These are phyloP conservation scores for Pristionchus mayeri DNA, from an alignment of 2,888 invertebrate species.

Conservation along the genomic window DNA sequence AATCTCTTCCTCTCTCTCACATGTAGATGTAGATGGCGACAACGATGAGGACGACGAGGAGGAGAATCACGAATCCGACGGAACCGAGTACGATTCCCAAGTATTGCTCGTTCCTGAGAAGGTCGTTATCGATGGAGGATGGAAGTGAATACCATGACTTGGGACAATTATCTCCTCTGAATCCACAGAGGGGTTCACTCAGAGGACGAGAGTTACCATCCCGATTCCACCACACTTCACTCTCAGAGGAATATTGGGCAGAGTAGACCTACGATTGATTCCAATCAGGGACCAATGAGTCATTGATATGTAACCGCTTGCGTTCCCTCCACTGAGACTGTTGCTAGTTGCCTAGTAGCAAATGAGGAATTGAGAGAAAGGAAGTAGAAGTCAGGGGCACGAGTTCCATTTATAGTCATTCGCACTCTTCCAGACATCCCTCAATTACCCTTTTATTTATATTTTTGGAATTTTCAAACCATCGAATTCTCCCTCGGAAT, in stretches of 20 bases:
- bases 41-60: conserved; percentile 48
- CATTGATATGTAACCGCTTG: neutral
- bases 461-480: conserved; percentile 49
- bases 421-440: conserved; percentile 48
- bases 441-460: too few species aligned
- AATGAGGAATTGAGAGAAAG: conserved; percentile 42
- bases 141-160: conserved; percentile 8
- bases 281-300: neutral
- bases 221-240: conserved; percentile 45
- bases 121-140: neutral
- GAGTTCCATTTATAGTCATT: conserved; percentile 50
- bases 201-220: conserved; percentile 32
- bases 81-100: conserved; percentile 59
- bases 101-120: neutral
- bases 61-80: conserved; percentile 53
- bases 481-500: conserved; percentile 52
- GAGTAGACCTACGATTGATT: neutral
- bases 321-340: neutral
- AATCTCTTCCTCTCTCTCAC: conserved; percentile 1
- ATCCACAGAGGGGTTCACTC: conserved; percentile 26
- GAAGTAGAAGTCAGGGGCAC: conserved; percentile 51
- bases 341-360: neutral
- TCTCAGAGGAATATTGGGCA: conserved; percentile 4
- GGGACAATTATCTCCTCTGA: conserved; percentile 23
- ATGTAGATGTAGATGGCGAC: conserved; percentile 50